Percentiles rank a stretch among this genome's conserved stretches.
phyloP scores from a whole-genome alignment of 2,888 invertebrate species.

The Bellardia pandia region DNA sequence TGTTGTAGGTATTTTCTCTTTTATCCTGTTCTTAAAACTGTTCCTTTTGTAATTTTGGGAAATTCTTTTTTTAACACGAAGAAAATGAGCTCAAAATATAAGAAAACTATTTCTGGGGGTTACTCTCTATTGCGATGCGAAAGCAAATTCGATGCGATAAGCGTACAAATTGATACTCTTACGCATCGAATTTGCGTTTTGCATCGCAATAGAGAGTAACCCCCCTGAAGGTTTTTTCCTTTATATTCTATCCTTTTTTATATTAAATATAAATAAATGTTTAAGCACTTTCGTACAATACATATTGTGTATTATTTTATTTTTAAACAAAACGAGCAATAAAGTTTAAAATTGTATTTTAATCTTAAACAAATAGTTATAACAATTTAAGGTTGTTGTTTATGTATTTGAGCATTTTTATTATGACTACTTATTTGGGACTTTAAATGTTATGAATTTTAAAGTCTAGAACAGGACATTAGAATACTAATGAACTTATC shows the following conservation, averaged over 20 bases:
- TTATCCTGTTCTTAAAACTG: not conserved
- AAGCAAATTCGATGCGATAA: too few species aligned
- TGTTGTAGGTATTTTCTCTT: conserved; percentile 2
- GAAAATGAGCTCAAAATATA: conserved; percentile 4
- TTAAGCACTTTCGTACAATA: conserved; percentile 37
- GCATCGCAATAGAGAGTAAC: too few species aligned
- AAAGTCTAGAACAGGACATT: too few species aligned
- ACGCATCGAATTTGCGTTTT: too few species aligned
- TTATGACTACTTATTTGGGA: too few species aligned
- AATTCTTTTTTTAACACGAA: not conserved
- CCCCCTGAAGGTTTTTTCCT: conserved; percentile 1
- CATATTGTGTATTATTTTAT: conserved; percentile 58
- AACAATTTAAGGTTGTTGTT: not conserved
- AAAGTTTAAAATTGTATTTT: conserved; percentile 62
- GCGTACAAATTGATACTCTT: too few species aligned
- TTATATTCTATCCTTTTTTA: not conserved
- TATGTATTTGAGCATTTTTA: not conserved
- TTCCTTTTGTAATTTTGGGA: conserved; percentile 6
- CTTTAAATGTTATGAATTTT: too few species aligned
- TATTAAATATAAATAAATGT: conserved; percentile 33
- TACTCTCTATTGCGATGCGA: too few species aligned
- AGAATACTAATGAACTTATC: too few species aligned
- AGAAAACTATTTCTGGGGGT: not conserved
- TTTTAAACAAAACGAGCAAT: conserved; percentile 65
- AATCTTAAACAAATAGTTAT: conserved; percentile 32